These are phyloP conservation scores for Furcifer pardalis DNA, from an alignment of 2,797 vertebrate genomes.

Conservation along the genomic window DNA sequence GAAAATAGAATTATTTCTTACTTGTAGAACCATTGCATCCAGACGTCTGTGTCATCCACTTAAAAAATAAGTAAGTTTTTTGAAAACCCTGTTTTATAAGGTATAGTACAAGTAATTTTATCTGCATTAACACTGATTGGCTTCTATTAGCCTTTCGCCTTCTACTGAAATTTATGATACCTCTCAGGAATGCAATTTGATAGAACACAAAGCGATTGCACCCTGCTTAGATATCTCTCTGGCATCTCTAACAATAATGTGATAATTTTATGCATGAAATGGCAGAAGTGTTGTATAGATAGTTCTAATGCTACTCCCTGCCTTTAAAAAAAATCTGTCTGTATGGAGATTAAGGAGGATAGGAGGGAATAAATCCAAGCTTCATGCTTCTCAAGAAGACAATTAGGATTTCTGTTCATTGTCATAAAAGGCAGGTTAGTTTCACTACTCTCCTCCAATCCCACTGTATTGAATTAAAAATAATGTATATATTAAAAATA, in stretches of 20 bases:
- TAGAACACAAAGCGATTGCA: slow-evolving; percentile 84
- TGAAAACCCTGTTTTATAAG: slow-evolving; percentile 75
- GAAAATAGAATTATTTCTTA: slow-evolving; percentile 20
- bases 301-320: slow-evolving; percentile 83
- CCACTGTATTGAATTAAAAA: slow-evolving; percentile 78
- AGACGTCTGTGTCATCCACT: slow-evolving; percentile 41
- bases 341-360: slow-evolving; percentile 80
- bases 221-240: slow-evolving; percentile 84
- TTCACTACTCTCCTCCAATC: slow-evolving; percentile 74
- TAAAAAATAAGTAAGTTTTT: slow-evolving; percentile 46
- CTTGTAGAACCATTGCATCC: slow-evolving; percentile 55
- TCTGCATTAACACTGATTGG: slow-evolving; percentile 83
- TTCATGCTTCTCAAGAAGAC: slow-evolving; percentile 82
- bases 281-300: slow-evolving; percentile 86
- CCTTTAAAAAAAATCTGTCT: slow-evolving; percentile 77
- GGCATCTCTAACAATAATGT: slow-evolving; percentile 83
- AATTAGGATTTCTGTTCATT: slow-evolving; percentile 82
- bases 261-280: slow-evolving; percentile 87
- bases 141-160: slow-evolving; percentile 84
- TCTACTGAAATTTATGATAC: slow-evolving; percentile 86
- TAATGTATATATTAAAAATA: slow-evolving; percentile 80
- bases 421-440: slow-evolving; percentile 75
- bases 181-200: slow-evolving; percentile 85
- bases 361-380: slow-evolving; percentile 41
- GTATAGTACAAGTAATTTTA: slow-evolving; percentile 84